Evolutionary conservation across 2,797 vertebrate genomes (phyloP).

Genomic region (Poeciliopsis infans): DNA sequence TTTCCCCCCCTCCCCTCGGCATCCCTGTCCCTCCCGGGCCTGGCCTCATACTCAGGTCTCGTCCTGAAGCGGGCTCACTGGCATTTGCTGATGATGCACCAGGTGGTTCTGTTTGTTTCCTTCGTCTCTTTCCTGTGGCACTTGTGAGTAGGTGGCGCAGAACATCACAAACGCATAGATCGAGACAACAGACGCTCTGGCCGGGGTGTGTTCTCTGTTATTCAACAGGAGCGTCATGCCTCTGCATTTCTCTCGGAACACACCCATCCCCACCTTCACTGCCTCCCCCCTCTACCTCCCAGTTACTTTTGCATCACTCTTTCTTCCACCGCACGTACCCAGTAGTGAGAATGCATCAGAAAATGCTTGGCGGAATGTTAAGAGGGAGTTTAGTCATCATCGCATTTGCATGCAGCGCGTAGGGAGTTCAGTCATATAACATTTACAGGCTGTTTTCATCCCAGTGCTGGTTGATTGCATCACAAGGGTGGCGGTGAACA

Average conservation of each 20-base stretch:
- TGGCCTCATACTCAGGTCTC: not conserved
- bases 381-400: constrained; percentile 6
- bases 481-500: not conserved
- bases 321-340: not conserved
- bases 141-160: constrained; percentile 28
- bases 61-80: constrained; percentile 25
- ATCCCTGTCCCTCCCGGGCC: not conserved
- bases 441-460: constrained; percentile 13
- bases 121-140: not conserved
- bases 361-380: not conserved
- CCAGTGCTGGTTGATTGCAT: not conserved
- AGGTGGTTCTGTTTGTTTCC: constrained; percentile 5
- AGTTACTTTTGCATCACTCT: not conserved
- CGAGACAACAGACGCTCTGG: constrained; percentile 8
- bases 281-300: not conserved
- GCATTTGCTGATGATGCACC: constrained; percentile 45
- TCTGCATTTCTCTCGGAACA: constrained; percentile 27
- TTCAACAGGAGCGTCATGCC: constrained; percentile 20
- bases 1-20: too few species aligned
- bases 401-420: not conserved
- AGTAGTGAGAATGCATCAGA: not conserved
- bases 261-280: not conserved
- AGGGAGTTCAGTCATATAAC: constrained; percentile 1
- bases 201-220: constrained; percentile 22
- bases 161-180: constrained; percentile 24